Evolutionary conservation across 1,140 invertebrate genomes (phyloP).

Genomic region (Camponotus pennsylvanicus): DNA sequence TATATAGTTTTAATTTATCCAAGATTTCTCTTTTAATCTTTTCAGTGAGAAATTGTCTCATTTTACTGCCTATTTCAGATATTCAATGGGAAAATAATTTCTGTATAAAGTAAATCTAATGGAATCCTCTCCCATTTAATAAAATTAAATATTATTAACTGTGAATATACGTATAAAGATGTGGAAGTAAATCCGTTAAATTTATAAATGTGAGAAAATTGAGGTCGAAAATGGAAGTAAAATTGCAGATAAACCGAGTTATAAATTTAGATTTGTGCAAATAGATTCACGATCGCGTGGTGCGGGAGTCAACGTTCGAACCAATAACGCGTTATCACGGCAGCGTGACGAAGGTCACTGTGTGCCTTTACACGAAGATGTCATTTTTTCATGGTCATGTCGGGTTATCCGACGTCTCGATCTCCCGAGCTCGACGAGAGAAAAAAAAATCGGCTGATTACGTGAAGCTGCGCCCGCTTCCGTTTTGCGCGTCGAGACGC

Average conservation of each 20-base stretch:
- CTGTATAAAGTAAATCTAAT: too few species aligned
- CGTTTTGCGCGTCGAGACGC: conserved; percentile 73
- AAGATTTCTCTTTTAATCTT: too few species aligned
- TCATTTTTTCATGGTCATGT: conserved; percentile 1
- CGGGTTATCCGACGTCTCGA: conserved; percentile 40
- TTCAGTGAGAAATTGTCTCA: too few species aligned
- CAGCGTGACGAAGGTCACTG: conserved; percentile 6
- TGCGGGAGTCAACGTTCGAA: background rate
- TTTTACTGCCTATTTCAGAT: too few species aligned
- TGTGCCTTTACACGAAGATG: background rate
- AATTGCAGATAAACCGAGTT: background rate
- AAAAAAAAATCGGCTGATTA: conserved; percentile 45
- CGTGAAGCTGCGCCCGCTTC: conserved; percentile 71
- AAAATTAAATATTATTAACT: too few species aligned
- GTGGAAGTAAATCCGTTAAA: too few species aligned
- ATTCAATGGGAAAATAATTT: too few species aligned
- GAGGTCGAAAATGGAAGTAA: too few species aligned
- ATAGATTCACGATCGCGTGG: background rate
- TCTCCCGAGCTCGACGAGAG: conserved; percentile 20
- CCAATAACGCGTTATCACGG: conserved; percentile 10
- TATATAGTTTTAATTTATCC: too few species aligned
- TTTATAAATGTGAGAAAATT: too few species aligned
- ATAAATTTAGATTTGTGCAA: background rate
- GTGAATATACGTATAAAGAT: too few species aligned
- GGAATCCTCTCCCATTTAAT: too few species aligned